Evolutionary conservation across 2,797 vertebrate genomes (phyloP), one percentile per base, ranked within the genome.

Genomic region (Acipenser transmontanus): DNA sequence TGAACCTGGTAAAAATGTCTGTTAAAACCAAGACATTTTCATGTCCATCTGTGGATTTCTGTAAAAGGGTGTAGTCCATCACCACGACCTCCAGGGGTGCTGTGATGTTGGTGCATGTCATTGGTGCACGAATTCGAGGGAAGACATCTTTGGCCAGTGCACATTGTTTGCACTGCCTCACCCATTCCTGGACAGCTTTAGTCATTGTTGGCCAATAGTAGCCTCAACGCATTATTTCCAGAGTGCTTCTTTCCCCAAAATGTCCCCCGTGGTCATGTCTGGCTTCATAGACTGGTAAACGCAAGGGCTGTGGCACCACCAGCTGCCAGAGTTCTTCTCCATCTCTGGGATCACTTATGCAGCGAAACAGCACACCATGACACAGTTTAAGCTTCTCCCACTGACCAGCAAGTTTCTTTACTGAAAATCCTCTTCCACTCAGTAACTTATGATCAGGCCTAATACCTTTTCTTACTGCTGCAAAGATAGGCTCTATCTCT

Each of bases 121-220:
- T 70, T 1, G 74, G 72, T 1, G 59, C 68, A 7, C 10, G 5
- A 7, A 51, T 73, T 4, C 6, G 56, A 1, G 68, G 70, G 5
- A 76, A 69, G 0, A 76, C 65, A 62, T 76, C 72, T 20, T 67
- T 73, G 2, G 63, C 61, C 0, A 73, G 63, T 1, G 64, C 3
- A 61, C 73, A 77, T 6, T 66, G 10, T 12, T 70, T 73, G 10
- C 68, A 75, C 2, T 69, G n/a, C 14, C 17, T 56, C 4, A 72
- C 51, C 68, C 73, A 77, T 1, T 3, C 6, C n/a, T 63, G 64
- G 0, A 75, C 62, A 65, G 71, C 69, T 1, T 47, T 66, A 20
- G 8, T 7, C 66, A 73, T 70, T 1, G 52, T 51, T 0, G 68
- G 49, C 70, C 70, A 71, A 9, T 74, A 75, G 14, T 71, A 77